Evolutionary conservation across 2,113 vertebrate genomes (phyloP).

Genomic region (Cavia porcellus): DNA sequence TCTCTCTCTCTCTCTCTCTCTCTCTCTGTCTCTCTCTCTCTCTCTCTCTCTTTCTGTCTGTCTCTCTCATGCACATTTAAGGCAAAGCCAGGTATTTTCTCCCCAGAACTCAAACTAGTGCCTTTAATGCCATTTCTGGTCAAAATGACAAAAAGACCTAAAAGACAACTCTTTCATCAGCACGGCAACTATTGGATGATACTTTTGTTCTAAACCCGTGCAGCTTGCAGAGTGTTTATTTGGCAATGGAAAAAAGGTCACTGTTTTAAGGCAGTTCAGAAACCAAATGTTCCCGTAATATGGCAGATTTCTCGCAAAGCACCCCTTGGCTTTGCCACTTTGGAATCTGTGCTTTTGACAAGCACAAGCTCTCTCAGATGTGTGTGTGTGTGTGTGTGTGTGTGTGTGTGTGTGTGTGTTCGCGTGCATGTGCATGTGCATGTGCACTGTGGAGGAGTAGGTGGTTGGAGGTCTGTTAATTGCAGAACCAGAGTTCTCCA

Average conservation of each 20-base stretch:
- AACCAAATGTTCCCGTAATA: conserved; percentile 84
- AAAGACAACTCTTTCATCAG: conserved; percentile 68
- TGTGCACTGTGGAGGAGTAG: not conserved
- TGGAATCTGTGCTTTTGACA: conserved; percentile 74
- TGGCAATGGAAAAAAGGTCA: conserved; percentile 84
- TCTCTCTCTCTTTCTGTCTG: not conserved
- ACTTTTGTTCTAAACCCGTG: conserved; percentile 71
- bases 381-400: not conserved
- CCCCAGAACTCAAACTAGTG: conserved; percentile 40
- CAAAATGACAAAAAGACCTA: conserved; percentile 52
- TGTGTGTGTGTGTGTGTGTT: not conserved
- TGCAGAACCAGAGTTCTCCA: conserved; percentile 42
- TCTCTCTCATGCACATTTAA: conserved; percentile 10
- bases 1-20: not conserved
- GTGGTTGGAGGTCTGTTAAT: not conserved
- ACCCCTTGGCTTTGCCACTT: conserved; percentile 76
- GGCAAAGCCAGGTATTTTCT: not conserved
- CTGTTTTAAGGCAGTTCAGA: conserved; percentile 83
- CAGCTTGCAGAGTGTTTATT: conserved; percentile 81
- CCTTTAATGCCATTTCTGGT: conserved; percentile 51
- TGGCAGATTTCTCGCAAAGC: conserved; percentile 79
- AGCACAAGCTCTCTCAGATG: conserved; percentile 52
- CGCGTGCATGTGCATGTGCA: too few relatives aligned
- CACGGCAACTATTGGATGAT: conserved; percentile 42
- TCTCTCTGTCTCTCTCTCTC: not conserved